Evolutionary conservation across 1,140 invertebrate genomes (phyloP), one percentile per base, ranked within the genome.

Genomic region (Drosophila equinoxialis): DNA sequence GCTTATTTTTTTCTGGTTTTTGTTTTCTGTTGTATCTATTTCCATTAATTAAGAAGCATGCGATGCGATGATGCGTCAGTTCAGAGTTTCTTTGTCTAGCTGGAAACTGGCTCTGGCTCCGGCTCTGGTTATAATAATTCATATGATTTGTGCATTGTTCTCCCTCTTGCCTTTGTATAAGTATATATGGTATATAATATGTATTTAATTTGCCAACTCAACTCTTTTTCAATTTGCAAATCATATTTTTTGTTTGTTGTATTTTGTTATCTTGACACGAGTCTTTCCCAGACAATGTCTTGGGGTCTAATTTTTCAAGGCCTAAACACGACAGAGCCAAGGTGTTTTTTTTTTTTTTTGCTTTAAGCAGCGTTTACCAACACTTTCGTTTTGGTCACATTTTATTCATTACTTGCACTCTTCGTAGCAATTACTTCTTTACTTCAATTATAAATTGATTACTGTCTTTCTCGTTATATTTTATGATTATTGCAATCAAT

Each of bases 401-500:
- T 48, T 79, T 68, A 66, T 59, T 63, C 55, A 68, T 69, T 73
- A 87, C 23, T 57, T 59, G 14, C 65, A 76, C 64, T 66, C 71
- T 69, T 66, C 54, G 35, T 65, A 64, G 83, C 76, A 87, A 87
- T 87, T 87, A 89, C 77, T 84, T 80, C 17, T 51, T 51, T 51
- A 23, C 10, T 74, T 89, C 84, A 87, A 87, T 87, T 87, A 80
- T 75, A 79, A 79, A 79, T 82, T 85, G 72, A 79, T 76, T 87
- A 81, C 79, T 70, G 39, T 54, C 64, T 70, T 76, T 68, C 54
- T 85, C 62, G 41, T 83, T 73, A 67, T 14, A 74, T 72, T 81
- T 82, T 87, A 87, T 82, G 83, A 79, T 76, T 80, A 77, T 79
- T 77, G 80, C 77, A 89, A 77, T 87, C 84, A 89, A 89, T 87